These are phyloP conservation scores for Romanogobio albipinnatus DNA, from an alignment of 2,113 vertebrate species.

Conservation along the genomic window DNA sequence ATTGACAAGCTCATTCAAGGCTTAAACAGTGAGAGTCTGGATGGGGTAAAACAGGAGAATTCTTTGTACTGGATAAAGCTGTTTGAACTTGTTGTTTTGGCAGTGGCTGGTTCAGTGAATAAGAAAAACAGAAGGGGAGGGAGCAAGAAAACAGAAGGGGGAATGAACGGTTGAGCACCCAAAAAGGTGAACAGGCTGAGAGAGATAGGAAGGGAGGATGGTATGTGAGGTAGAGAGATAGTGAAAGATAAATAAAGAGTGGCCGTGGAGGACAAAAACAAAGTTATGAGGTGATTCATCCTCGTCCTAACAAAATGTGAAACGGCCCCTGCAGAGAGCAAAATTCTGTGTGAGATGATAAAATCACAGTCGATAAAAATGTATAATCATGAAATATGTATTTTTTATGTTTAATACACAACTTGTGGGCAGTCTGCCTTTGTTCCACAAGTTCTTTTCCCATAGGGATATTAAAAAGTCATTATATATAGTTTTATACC, in stretches of 20 bases:
- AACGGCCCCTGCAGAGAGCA: background rate
- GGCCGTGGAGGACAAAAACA: conserved; percentile 21
- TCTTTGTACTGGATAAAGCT: background rate
- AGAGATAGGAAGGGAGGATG: conserved; percentile 9
- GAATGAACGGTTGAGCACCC: conserved; percentile 8
- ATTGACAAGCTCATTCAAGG: conserved; percentile 24
- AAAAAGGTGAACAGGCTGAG: background rate
- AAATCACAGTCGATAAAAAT: background rate
- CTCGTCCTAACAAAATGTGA: background rate
- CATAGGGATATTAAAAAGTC: background rate
- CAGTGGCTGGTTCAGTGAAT: conserved; percentile 9
- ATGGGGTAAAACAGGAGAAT: background rate
- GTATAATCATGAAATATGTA: background rate
- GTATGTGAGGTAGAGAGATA: conserved; percentile 24
- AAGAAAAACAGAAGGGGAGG: background rate
- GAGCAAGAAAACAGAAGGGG: conserved; percentile 3
- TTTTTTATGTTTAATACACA: background rate
- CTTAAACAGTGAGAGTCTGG: conserved; percentile 5
- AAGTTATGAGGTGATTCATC: background rate
- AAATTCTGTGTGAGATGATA: background rate
- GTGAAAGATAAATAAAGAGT: conserved; percentile 18
- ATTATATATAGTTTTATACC: background rate
- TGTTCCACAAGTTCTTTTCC: background rate
- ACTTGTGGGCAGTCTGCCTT: background rate
- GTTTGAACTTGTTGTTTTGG: conserved; percentile 31